phyloP scores from a whole-genome alignment of 35 echinoderm and acorn worm genomes.

The Lytechinus variegatus region DNA sequence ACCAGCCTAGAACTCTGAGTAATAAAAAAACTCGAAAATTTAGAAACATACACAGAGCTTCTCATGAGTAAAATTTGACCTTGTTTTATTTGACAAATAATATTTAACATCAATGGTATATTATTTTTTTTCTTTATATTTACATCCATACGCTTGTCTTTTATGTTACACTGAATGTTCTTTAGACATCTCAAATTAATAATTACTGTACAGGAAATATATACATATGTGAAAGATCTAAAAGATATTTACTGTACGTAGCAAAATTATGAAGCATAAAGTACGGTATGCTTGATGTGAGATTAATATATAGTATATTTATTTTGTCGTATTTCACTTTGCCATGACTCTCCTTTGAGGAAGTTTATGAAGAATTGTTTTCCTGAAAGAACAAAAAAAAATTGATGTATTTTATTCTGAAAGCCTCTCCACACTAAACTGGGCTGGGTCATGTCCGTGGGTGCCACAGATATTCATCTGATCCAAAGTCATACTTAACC shows the following conservation, averaged over 20 bases:
- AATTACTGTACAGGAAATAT: background rate
- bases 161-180: background rate
- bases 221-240: background rate
- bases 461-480: no score
- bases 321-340: background rate
- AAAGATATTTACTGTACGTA: background rate
- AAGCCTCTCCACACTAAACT: no score
- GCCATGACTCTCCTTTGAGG: background rate
- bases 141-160: background rate
- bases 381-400: no score
- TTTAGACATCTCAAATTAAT: background rate
- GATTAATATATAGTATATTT: background rate
- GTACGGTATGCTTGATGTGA: background rate
- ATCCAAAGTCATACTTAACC: no score
- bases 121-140: background rate
- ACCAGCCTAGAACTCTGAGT: no score
- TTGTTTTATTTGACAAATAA: no score
- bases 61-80: no score
- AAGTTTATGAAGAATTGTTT: background rate
- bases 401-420: no score
- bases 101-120: no score
- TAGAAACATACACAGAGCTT: no score
- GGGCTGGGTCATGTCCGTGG: no score
- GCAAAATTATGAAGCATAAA: background rate
- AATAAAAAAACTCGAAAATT: no score